Conservation (phyloP, 2,113 vertebrate species). For the Meleagris gallopavo region DNA sequence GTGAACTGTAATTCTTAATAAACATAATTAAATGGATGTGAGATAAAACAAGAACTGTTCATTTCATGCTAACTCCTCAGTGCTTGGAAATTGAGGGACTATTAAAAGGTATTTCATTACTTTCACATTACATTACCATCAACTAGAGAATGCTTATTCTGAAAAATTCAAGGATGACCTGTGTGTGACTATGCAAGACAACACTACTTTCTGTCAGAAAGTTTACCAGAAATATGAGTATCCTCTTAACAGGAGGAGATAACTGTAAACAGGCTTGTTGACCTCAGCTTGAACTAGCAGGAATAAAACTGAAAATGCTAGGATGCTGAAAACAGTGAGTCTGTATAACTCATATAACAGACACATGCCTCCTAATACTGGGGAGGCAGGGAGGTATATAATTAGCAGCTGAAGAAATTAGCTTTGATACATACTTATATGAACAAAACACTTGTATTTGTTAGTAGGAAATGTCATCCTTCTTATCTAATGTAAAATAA, state of each 20-base stretch:
- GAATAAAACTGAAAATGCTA: neutral
- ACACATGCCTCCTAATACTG: neutral
- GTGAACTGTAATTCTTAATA: neutral
- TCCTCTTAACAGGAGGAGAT: neutral
- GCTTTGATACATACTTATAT: neutral
- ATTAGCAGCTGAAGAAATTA: neutral
- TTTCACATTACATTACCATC: neutral
- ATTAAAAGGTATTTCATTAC: neutral
- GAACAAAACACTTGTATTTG: neutral
- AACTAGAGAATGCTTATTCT: neutral
- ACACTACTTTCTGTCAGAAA: neutral
- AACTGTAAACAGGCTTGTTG: neutral
- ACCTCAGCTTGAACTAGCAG: neutral
- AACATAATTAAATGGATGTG: neutral
- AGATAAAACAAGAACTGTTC: neutral
- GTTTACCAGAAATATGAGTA: neutral
- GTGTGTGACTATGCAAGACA: neutral
- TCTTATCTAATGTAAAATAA: neutral
- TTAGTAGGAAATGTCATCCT: neutral
- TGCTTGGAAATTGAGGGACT: neutral
- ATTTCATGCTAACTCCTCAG: neutral
- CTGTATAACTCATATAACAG: neutral
- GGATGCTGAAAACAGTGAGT: neutral
- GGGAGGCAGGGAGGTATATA: neutral
- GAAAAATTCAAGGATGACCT: neutral